Conservation (phyloP, 2,113 vertebrate genomes). For the Jaculus jaculus region DNA sequence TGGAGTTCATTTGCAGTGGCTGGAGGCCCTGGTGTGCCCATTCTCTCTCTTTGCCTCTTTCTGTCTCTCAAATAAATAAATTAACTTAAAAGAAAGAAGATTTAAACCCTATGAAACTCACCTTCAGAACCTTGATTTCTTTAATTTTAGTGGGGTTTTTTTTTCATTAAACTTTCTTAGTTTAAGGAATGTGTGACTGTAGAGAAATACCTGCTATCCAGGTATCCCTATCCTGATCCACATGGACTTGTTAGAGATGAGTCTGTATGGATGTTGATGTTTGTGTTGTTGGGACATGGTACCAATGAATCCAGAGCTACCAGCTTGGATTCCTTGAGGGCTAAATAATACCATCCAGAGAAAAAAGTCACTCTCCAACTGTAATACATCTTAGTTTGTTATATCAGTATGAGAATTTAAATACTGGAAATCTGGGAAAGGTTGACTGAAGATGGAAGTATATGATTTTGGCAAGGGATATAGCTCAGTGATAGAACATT, state of each 20-base stretch:
- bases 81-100: neutral
- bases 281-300: neutral
- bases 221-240: neutral
- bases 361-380: neutral
- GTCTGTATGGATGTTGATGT: neutral
- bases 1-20: too few species aligned
- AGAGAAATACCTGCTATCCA: neutral
- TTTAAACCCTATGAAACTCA: neutral
- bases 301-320: neutral
- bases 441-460: too few species aligned
- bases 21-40: too few species aligned
- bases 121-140: neutral
- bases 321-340: neutral
- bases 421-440: constrained; percentile 46
- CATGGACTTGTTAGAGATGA: neutral
- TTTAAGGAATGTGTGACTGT: constrained; percentile 11
- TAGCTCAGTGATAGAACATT: neutral
- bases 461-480: too few species aligned
- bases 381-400: constrained; percentile 38
- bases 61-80: too few species aligned
- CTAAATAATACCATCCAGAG: neutral
- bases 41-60: too few species aligned
- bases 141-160: neutral
- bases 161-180: constrained; percentile 6
- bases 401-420: neutral